phyloP scores from a whole-genome alignment of 2,113 vertebrate genomes.

The Myotis davidii region DNA sequence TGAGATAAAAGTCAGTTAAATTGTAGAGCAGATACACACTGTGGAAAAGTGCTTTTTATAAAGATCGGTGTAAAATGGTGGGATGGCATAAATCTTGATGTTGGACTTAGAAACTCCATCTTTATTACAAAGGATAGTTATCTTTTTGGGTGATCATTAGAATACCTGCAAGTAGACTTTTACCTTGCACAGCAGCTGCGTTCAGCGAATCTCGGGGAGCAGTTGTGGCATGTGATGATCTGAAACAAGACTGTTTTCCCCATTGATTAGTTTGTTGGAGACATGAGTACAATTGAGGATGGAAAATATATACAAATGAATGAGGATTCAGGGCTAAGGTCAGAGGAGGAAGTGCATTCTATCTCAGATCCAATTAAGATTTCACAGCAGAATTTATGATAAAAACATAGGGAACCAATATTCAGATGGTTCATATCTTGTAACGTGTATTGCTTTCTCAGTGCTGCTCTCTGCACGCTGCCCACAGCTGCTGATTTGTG shows the following conservation, averaged over 20 bases:
- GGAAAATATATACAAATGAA: neutral
- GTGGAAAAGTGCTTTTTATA: slow-evolving; percentile 49
- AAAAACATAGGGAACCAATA: neutral
- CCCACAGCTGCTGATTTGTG: neutral
- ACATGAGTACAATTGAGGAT: neutral
- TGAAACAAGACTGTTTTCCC: slow-evolving; percentile 16
- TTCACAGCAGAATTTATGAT: neutral
- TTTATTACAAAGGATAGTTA: slow-evolving; percentile 38
- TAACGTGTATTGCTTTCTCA: neutral
- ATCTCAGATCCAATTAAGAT: neutral
- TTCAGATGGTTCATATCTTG: neutral
- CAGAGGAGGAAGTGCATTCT: neutral
- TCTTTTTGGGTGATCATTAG: neutral
- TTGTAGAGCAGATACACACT: neutral
- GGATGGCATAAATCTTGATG: neutral
- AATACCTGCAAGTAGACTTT: slow-evolving; percentile 27
- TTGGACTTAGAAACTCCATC: slow-evolving; percentile 41
- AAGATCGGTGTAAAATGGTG: slow-evolving; percentile 24
- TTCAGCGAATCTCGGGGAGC: neutral
- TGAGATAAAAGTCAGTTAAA: slow-evolving; percentile 41
- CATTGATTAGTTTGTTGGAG: slow-evolving; percentile 48
- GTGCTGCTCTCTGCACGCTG: neutral
- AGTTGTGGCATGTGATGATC: neutral
- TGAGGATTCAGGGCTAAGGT: neutral
- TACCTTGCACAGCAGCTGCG: neutral